Evolutionary conservation across 1,140 invertebrate species (phyloP), one percentile per base, ranked within the genome.

Genomic region (Bombyx mandarina): DNA sequence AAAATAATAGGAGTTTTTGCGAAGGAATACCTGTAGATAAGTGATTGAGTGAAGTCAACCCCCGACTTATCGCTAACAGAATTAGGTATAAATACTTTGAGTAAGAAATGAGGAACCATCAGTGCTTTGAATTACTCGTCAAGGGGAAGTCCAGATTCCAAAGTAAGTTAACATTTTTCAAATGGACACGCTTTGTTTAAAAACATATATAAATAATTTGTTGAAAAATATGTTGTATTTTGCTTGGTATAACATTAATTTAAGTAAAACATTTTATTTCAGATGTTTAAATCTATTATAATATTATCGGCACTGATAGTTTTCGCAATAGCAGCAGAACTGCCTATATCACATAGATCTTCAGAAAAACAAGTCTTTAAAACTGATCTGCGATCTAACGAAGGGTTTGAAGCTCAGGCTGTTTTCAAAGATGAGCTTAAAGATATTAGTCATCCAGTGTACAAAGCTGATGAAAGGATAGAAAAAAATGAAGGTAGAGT

Each of bases 381-480:
- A 54, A 66, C 71, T 10, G 71, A 70, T 43, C 48, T 64, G 35
- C 26, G 26, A 35, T 67, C 57, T 35, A 59, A 58, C 5, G 70
- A 73, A 45, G 61, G 68, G 10, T 44, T 77, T 9, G 66, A 68
- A 60, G 67, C 67, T 0, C 73, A 76, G 57, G 56, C 62, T 8
- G 54, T 80, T 45, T 65, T 66, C 22, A 77, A 76, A 35, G 77
- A 77, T 58, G 73, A 75, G 12, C 12, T 50, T 0, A 66, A 65
- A 35, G 76, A 75, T 9, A 22, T 54, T 35, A 68, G 73, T 52
- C 66, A 67, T 57, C 82, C 83, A 35, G 64, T 86, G 6, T 86
- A 79, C 57, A 76, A 63, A 62, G 57, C 57, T 8, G 79, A 82
- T 35, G 74, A 77, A 22, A 35, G 26, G 4, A 35, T 35, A 35